A percentile compares a stretch with the other conserved stretches of the same genome.
Conservation (phyloP, 2,888 invertebrate species). For the Antheraea assamensis region DNA sequence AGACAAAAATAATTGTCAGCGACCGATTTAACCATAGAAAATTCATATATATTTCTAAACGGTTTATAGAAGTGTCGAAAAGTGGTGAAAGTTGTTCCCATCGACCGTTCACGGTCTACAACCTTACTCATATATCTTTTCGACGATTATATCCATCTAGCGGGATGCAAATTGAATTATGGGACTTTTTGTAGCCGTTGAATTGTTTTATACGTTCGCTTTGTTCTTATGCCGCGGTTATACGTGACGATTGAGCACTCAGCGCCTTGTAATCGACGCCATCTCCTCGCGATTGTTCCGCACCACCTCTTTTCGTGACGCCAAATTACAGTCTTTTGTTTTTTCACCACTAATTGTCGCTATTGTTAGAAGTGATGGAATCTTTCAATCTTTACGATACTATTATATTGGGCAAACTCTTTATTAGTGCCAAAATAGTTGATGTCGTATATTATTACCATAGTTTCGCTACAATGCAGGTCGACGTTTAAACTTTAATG, state of each 20-base stretch:
- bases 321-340: constrained; percentile 76
- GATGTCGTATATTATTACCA: not conserved
- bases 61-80: constrained; percentile 79
- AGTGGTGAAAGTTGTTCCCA: constrained; percentile 78
- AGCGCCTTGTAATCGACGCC: constrained; percentile 68
- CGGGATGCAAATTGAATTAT: constrained; percentile 82
- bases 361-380: constrained; percentile 70
- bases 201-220: constrained; percentile 73
- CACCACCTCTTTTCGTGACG: constrained; percentile 69
- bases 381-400: constrained; percentile 39
- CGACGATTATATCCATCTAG: constrained; percentile 74
- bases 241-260: constrained; percentile 78
- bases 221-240: constrained; percentile 73
- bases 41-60: constrained; percentile 63
- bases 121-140: constrained; percentile 66
- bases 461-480: not conserved
- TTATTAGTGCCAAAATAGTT: not conserved
- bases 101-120: constrained; percentile 62
- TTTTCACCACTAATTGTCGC: constrained; percentile 75
- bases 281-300: constrained; percentile 68
- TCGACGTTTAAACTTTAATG: not conserved
- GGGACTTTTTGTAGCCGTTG: constrained; percentile 77
- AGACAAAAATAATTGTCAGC: constrained; percentile 36
- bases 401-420: constrained; percentile 6
- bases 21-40: constrained; percentile 55